Conservation (phyloP, 1,140 invertebrate species). For the Eupeodes corollae region DNA sequence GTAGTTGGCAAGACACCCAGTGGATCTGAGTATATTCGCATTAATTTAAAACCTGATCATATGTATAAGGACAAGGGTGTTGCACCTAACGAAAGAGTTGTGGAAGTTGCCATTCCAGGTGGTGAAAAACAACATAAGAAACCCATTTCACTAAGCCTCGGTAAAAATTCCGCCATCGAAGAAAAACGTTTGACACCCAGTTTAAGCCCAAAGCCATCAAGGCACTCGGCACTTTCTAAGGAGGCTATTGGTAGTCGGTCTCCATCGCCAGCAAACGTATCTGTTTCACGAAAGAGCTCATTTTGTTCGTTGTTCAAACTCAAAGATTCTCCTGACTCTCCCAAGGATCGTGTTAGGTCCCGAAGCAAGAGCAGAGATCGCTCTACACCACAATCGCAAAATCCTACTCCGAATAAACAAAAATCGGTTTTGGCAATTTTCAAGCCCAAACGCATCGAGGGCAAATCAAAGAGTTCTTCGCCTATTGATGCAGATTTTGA, state of each 20-base stretch:
- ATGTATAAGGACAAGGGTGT: conserved; percentile 46
- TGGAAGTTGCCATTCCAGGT: conserved; percentile 29
- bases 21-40: conserved; percentile 49
- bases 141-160: conserved; percentile 40
- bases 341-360: conserved; percentile 37
- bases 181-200: conserved; percentile 34
- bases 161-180: conserved; percentile 14
- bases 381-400: conserved; percentile 25
- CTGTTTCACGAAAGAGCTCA: conserved; percentile 62
- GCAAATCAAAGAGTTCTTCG: conserved; percentile 33
- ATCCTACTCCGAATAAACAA: conserved; percentile 46
- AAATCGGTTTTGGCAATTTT: conserved; percentile 53
- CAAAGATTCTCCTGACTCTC: conserved; percentile 33
- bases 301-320: conserved; percentile 63
- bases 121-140: conserved; percentile 29
- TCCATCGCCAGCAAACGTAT: conserved; percentile 37
- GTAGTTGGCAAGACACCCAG: conserved; percentile 32
- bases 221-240: conserved; percentile 24
- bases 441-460: conserved; percentile 39
- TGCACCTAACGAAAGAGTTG: conserved; percentile 27
- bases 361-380: conserved; percentile 55
- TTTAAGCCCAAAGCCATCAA: conserved; percentile 36
- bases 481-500: conserved; percentile 22
- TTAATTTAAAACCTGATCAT: conserved; percentile 52
- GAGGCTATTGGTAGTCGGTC: conserved; percentile 36